A percentile compares a stretch with the other conserved stretches of the same genome.
These are phyloP conservation scores for Clarias batrachus DNA, from an alignment of 2,113 vertebrate species.

Conservation along the genomic window DNA sequence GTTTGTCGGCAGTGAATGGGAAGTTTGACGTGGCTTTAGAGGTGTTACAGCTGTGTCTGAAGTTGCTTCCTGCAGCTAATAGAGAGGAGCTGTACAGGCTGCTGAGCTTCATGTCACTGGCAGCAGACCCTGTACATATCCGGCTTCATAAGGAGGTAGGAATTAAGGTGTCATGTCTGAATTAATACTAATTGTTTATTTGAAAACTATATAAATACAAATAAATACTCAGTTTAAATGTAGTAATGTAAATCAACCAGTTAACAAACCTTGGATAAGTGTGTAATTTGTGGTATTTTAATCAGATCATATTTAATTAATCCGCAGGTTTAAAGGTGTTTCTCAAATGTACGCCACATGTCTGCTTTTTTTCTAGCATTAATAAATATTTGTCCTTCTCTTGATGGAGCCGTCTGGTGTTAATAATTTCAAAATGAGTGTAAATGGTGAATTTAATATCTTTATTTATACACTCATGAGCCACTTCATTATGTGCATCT, in stretches of 20 bases:
- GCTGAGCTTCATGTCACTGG: conserved; percentile 86
- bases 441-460: not conserved
- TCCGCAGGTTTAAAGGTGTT: not conserved
- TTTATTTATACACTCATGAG: too few relatives aligned
- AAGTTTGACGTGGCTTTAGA: conserved; percentile 82
- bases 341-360: not conserved
- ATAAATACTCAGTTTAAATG: not conserved
- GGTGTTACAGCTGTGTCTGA: conserved; percentile 89
- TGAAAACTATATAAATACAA: too few relatives aligned
- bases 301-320: not conserved
- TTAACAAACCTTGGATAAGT: not conserved
- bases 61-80: conserved; percentile 78
- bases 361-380: not conserved
- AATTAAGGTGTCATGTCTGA: not conserved
- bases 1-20: conserved; percentile 76
- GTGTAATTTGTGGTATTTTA: not conserved
- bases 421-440: not conserved
- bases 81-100: conserved; percentile 88
- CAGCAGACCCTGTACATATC: conserved; percentile 78
- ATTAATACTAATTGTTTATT: not conserved
- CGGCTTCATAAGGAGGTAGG: conserved; percentile 85
- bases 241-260: not conserved
- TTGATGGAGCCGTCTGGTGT: not conserved
- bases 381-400: not conserved
- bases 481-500: too few relatives aligned